Conservation (phyloP, 2,797 vertebrate genomes). For the Takifugu rubripes region DNA sequence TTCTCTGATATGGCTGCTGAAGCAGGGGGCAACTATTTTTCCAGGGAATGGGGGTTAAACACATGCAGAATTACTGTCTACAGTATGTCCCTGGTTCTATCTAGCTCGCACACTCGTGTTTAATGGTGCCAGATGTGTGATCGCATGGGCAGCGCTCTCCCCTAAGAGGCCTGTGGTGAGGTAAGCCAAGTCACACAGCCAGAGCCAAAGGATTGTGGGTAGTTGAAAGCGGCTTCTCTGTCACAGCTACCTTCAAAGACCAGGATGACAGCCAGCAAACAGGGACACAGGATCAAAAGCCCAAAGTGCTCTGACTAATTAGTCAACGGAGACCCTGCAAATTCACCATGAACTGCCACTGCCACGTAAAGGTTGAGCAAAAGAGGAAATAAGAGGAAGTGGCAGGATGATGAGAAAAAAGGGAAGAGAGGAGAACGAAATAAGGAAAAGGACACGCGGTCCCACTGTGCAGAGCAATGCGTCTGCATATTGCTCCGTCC, state of each 20-base stretch:
- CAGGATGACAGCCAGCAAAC: conserved; percentile 56
- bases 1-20: no score
- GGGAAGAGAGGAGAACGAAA: conserved; percentile 28
- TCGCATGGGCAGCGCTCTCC: conserved; percentile 41
- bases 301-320: conserved; percentile 63
- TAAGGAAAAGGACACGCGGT: conserved; percentile 35
- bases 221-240: conserved; percentile 63
- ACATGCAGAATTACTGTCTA: conserved; percentile 1
- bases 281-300: conserved; percentile 68
- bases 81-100: conserved; percentile 29
- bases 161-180: conserved; percentile 51
- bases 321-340: conserved; percentile 63
- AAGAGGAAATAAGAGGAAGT: conserved; percentile 36
- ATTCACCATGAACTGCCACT: conserved; percentile 52
- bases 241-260: conserved; percentile 70
- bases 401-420: conserved; percentile 10
- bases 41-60: no score
- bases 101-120: conserved; percentile 25
- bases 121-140: conserved; percentile 28
- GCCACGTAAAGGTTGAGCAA: conserved; percentile 53
- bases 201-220: conserved; percentile 61
- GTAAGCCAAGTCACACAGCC: conserved; percentile 51
- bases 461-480: conserved; percentile 33
- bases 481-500: conserved; percentile 22
- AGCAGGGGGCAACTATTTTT: no score